Evolutionary conservation across 2,888 invertebrate species (phyloP).

Genomic region (Volucella inanis): DNA sequence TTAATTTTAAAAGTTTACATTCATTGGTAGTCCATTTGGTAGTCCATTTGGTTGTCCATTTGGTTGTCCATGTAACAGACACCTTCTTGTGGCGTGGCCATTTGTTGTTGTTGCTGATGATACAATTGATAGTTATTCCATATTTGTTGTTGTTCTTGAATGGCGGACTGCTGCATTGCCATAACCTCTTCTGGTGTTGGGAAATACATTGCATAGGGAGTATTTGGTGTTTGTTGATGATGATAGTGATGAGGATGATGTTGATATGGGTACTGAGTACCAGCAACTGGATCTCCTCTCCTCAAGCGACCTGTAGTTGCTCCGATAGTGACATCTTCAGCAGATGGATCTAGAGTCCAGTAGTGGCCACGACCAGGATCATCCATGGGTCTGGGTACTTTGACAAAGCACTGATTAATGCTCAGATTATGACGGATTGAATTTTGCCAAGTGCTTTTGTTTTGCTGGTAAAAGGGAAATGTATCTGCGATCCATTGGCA

Average conservation of each 20-base stretch:
- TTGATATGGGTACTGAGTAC: slow-evolving; percentile 77
- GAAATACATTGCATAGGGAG: slow-evolving; percentile 78
- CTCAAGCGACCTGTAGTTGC: slow-evolving; percentile 97
- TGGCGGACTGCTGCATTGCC: background rate
- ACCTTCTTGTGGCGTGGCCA: too few relatives aligned
- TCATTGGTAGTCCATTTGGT: too few relatives aligned
- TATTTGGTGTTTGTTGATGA: slow-evolving; percentile 40
- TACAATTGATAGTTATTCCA: slow-evolving; percentile 56
- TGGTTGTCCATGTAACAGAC: too few relatives aligned
- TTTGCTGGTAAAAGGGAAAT: slow-evolving; percentile 97
- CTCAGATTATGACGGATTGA: slow-evolving; percentile 85
- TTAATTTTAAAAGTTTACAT: too few relatives aligned
- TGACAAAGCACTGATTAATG: slow-evolving; percentile 97
- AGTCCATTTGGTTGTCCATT: too few relatives aligned
- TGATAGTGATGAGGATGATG: slow-evolving; percentile 42
- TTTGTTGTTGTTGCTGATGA: slow-evolving; percentile 8
- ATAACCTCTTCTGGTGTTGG: slow-evolving; percentile 76
- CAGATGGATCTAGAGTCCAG: slow-evolving; percentile 98
- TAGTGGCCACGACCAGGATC: slow-evolving; percentile 99
- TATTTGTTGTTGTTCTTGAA: slow-evolving; percentile 44
- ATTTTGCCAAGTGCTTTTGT: slow-evolving; percentile 99
- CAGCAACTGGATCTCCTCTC: slow-evolving; percentile 81
- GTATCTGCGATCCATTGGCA: slow-evolving; percentile 98
- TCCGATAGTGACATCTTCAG: slow-evolving; percentile 98
- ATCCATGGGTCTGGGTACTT: slow-evolving; percentile 96